Conservation (phyloP, 1,140 invertebrate species). For the Leptinotarsa defecta region DNA sequence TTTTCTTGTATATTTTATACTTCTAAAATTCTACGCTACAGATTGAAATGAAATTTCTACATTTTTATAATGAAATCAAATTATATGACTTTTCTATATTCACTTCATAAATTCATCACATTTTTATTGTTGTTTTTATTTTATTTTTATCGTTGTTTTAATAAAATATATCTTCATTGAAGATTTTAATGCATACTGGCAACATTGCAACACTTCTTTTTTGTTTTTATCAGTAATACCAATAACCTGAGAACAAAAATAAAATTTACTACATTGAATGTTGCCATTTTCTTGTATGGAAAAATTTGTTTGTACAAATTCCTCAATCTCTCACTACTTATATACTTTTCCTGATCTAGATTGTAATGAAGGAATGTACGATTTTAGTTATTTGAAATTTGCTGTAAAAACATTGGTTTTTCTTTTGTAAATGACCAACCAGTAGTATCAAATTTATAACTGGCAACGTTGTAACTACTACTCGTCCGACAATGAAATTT, state of each 20-base stretch:
- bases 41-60: too few species aligned
- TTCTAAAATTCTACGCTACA: too few species aligned
- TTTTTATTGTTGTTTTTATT: too few species aligned
- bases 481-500: constrained; percentile 31
- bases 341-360: background rate
- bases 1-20: too few species aligned
- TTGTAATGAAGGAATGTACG: background rate
- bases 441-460: constrained; percentile 12
- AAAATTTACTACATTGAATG: background rate
- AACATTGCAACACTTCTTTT: too few species aligned
- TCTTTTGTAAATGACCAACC: background rate
- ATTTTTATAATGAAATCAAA: too few species aligned
- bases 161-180: too few species aligned
- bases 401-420: background rate
- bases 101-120: too few species aligned
- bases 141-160: too few species aligned
- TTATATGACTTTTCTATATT: too few species aligned
- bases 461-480: constrained; percentile 42
- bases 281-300: background rate
- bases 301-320: background rate
- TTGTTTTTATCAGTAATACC: background rate
- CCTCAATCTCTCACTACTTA: background rate
- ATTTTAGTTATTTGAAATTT: background rate
- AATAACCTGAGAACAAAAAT: background rate
- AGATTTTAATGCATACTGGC: too few species aligned